phyloP scores from a whole-genome alignment of 1,140 invertebrate genomes.

The Drosophila arizonae region DNA sequence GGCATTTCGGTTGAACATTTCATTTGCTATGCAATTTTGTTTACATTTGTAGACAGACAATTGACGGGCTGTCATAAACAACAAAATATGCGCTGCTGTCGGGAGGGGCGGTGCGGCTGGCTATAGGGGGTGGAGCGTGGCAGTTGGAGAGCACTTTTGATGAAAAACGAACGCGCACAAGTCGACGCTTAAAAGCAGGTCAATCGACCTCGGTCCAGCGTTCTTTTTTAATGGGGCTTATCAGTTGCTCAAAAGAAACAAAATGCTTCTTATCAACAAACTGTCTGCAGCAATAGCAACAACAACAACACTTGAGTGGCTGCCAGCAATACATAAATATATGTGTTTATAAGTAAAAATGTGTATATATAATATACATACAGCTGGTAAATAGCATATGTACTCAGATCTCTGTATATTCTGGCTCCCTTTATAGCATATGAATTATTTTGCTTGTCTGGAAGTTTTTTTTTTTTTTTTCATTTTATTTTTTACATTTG shows the following conservation, averaged over 20 bases:
- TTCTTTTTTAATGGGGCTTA: conserved; percentile 52
- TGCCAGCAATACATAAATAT: neutral
- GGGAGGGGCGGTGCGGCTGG: neutral
- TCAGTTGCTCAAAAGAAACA: conserved; percentile 53
- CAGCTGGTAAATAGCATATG: neutral
- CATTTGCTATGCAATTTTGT: conserved; percentile 35
- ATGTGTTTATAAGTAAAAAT: neutral
- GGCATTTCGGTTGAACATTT: conserved; percentile 3
- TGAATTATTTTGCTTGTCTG: conserved; percentile 30
- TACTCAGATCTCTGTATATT: neutral
- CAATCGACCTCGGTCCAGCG: conserved; percentile 50
- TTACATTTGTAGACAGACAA: conserved; percentile 38
- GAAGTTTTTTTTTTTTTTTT: conserved; percentile 18
- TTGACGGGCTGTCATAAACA: conserved; percentile 46
- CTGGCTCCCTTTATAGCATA: conserved; percentile 7
- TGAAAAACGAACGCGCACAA: conserved; percentile 40
- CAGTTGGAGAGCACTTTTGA: conserved; percentile 28
- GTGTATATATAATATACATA: neutral
- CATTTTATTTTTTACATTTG: neutral
- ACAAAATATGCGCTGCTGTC: conserved; percentile 20
- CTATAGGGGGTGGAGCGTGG: neutral
- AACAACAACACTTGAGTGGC: conserved; percentile 22
- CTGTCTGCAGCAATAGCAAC: conserved; percentile 33
- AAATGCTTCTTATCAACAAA: conserved; percentile 45
- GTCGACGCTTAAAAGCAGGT: conserved; percentile 49